Conservation (phyloP, 2,113 vertebrate genomes). For the Nothoprocta pentlandii region DNA sequence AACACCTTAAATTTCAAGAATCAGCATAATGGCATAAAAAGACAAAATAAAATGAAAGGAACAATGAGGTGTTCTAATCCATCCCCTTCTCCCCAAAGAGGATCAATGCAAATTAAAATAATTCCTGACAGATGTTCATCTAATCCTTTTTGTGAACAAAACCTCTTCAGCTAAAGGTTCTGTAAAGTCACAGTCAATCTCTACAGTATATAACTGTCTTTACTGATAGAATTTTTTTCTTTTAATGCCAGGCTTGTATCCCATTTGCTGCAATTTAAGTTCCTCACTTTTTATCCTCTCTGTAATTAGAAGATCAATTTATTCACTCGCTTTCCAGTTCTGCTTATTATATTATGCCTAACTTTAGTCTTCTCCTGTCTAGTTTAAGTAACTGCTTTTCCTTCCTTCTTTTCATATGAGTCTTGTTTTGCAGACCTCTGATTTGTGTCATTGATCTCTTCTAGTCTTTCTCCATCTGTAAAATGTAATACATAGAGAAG, state of each 20-base stretch:
- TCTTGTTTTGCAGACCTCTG: not conserved
- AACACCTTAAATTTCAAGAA: not conserved
- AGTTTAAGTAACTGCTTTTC: not conserved
- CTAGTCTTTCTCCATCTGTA: not conserved
- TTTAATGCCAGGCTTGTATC: fast-evolving
- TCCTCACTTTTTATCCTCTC: not conserved
- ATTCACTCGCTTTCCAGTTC: not conserved
- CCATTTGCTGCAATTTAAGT: not conserved
- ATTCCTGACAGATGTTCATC: not conserved
- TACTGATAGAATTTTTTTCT: fast-evolving
- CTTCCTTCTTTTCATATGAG: not conserved
- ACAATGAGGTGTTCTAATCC: not conserved
- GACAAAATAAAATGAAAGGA: not conserved
- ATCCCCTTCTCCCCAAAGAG: not conserved
- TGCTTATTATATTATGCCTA: not conserved
- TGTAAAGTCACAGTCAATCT: not conserved
- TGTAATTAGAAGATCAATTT: not conserved
- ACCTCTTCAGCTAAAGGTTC: not conserved
- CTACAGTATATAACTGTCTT: not conserved
- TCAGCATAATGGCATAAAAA: not conserved
- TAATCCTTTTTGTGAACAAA: not conserved
- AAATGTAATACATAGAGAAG: not conserved
- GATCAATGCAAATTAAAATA: not conserved
- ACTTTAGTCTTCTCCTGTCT: not conserved
- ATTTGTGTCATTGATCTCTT: not conserved